Evolutionary conservation across 2,797 vertebrate genomes (phyloP).

Genomic region (Decapterus maruadsi): DNA sequence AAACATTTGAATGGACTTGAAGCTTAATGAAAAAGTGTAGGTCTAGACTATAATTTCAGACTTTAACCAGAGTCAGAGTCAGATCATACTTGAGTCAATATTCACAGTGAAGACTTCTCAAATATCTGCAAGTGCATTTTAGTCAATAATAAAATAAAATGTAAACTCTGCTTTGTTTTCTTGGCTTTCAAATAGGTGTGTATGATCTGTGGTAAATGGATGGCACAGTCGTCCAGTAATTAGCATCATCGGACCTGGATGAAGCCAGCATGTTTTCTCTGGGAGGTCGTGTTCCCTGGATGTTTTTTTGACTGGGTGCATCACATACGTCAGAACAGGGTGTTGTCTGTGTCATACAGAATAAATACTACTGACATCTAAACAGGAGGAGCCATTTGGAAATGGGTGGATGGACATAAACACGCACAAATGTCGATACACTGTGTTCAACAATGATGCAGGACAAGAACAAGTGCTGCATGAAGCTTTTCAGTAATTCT

Average conservation of each 20-base stretch:
- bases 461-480: neutral
- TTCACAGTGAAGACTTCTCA: too few relatives aligned
- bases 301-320: neutral
- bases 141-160: neutral
- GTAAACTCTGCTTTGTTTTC: neutral
- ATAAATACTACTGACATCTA: neutral
- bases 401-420: neutral
- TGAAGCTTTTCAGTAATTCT: slow-evolving; percentile 1
- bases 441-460: neutral
- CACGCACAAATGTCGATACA: neutral
- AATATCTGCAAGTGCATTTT: neutral
- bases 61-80: too few relatives aligned
- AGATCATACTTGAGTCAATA: too few relatives aligned
- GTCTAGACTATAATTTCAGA: too few relatives aligned
- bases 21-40: too few relatives aligned
- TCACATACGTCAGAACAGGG: neutral
- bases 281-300: neutral
- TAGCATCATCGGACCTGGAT: neutral
- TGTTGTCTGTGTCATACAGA: neutral
- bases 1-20: neutral
- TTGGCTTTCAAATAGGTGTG: neutral
- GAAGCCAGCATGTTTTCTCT: too few relatives aligned
- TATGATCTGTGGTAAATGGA: neutral
- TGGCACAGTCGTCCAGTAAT: neutral
- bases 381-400: neutral